Evolutionary conservation across 2,797 vertebrate genomes (phyloP), one percentile per base, ranked within the genome.

Genomic region (Enteromius viviparus): DNA sequence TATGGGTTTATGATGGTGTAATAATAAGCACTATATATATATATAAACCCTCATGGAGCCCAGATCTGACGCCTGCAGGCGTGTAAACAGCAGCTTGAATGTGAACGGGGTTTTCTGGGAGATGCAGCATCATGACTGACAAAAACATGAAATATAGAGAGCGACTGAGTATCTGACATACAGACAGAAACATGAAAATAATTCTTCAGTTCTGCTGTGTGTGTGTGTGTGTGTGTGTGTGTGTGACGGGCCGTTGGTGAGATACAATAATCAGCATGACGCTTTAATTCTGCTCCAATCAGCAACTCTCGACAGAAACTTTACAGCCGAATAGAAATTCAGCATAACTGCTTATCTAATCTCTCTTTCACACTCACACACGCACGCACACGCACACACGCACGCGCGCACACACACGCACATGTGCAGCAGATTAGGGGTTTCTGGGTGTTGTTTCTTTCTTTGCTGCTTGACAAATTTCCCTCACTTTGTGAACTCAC

Each of bases 301-400:
- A 94, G 94, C 93, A 93, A 81, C 93, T 92, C 88, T 87, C 80
- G 88, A 82, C 71, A 89, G 88, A 87, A 89, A 78, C 87, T 93
- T 91, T 90, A 92, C 89, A 88, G 92, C 74, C 90, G 89, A 92
- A 90, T 89, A 91, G 90, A 90, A 85, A 93, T 93, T 95, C 94
- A 94, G 95, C 94, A 93, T 90, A 94, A 94, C 92, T 87, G 80
- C 92, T 95, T 94, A 95, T 95, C 94, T 94, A 93, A 94, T 94
- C 94, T 92, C 89, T 12, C 72, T 19, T 77, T 55, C 72, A 40
- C 72, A 40, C 51, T 40, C 72, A 53, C 11, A 9, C 53, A 60
- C 12, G 17, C 21, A 76, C 37, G 11, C n/a, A 11, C 34, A 37
- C 34, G 6, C 65, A 14, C 32, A 21, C 34, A n/a, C 66, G 26